phyloP scores from a whole-genome alignment of 2,797 vertebrate species.

The Phyllotis vaccarum region DNA sequence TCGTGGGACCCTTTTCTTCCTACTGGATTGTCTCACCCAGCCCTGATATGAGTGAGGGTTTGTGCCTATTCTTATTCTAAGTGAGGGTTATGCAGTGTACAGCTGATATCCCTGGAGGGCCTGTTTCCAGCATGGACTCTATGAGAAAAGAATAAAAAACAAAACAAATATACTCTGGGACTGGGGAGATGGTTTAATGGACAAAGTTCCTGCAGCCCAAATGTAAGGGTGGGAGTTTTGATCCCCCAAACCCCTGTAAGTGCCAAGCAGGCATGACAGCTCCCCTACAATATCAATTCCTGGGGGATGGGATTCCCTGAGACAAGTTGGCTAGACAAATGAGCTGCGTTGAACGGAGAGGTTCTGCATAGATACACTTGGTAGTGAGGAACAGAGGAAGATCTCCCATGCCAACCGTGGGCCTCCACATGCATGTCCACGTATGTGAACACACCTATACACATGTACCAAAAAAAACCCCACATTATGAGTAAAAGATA shows the following conservation, averaged over 20 bases:
- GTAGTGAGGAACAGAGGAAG: background rate
- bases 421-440: too few relatives aligned
- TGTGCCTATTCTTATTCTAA: background rate
- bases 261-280: background rate
- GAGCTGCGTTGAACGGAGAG: background rate
- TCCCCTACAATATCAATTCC: background rate
- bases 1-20: background rate
- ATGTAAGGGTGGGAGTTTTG: background rate
- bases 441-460: background rate
- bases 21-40: background rate
- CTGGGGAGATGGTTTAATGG: background rate
- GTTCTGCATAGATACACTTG: too few relatives aligned
- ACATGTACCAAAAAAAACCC: background rate
- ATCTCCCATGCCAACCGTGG: background rate
- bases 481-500: background rate
- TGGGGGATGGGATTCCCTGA: too few relatives aligned
- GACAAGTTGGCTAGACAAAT: background rate
- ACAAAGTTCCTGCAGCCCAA: background rate
- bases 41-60: background rate
- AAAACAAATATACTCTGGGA: background rate
- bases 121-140: background rate
- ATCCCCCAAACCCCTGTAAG: background rate
- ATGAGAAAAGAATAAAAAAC: background rate
- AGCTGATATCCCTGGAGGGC: background rate
- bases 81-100: background rate